These are phyloP conservation scores for Zaprionus ghesquierei DNA, from an alignment of 1,140 invertebrate genomes.

Conservation along the genomic window DNA sequence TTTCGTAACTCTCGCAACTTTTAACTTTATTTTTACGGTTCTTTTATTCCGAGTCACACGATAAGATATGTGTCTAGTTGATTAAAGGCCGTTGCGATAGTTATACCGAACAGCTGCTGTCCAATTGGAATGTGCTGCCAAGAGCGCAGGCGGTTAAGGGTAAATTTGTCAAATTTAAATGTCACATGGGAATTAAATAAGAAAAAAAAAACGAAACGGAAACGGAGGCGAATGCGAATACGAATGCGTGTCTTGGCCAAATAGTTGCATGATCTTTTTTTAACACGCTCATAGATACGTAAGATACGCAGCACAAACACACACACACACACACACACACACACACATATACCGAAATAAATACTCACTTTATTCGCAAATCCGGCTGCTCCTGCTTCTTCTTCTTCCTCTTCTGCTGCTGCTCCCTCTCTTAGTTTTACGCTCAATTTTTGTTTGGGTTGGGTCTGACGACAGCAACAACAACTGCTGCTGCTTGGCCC, in stretches of 20 bases:
- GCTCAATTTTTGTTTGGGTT: constrained; percentile 72
- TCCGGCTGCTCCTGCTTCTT: constrained; percentile 65
- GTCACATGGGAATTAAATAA: constrained; percentile 31
- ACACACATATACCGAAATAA: constrained; percentile 38
- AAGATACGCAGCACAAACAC: constrained; percentile 43
- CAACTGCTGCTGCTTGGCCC: constrained; percentile 69
- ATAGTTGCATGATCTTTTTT: constrained; percentile 67
- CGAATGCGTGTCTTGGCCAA: constrained; percentile 52
- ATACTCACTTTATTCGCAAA: constrained; percentile 67
- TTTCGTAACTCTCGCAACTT: constrained; percentile 63
- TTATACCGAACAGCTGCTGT: constrained; percentile 46
- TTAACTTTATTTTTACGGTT: constrained; percentile 23
- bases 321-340: constrained; percentile 16
- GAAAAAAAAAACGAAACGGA: constrained; percentile 38
- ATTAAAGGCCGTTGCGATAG: constrained; percentile 41
- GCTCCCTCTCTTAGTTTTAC: constrained; percentile 39
- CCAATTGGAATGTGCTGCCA: constrained; percentile 34
- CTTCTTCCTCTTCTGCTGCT: constrained; percentile 30
- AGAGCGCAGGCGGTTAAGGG: background rate
- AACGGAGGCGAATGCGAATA: constrained; percentile 47
- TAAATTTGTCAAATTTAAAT: constrained; percentile 50
- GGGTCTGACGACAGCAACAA: constrained; percentile 58
- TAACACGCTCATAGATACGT: constrained; percentile 56
- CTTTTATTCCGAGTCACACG: constrained; percentile 7
- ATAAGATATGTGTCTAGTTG: constrained; percentile 41